Base-by-base conservation (phyloP, 2,888 invertebrate genomes). In the Melieria crassipennis region DNA sequence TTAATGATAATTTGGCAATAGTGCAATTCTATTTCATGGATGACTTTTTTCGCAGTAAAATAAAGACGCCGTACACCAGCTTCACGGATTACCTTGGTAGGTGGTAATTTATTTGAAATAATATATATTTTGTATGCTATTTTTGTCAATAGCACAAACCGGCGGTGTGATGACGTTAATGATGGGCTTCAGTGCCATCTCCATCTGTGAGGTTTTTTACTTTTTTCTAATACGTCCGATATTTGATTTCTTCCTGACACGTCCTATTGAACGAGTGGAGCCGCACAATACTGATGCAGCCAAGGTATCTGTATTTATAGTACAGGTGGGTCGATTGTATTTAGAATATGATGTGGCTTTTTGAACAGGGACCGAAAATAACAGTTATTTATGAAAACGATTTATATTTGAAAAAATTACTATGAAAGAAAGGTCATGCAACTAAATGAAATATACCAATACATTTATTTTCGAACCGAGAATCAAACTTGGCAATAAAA, bases 101-200 rank as follows among this genome's bases (percentile, higher is more conserved):
- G 92, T 90, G 3, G 30, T 3, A 30, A 30, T 30, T 30, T 30
- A 30, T 3, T 30, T 30, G 1, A 30, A 30, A 30, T 2, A 30
- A 30, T 30, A 2, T 2, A 30, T 16, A 30, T 30, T 30, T 30
- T 30, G 30, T 30, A 30, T 30, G 3, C 30, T 30, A 3, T 30
- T 57, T 30, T 52, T 30, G 30, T 30, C 30, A 30, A 7, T 85
- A 94, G 94, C 94, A 0, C 92, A 92, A 81, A 92, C 93, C 3
- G 94, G 94, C 43, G 94, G 94, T 4, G 88, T 94, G 5, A 88
- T 94, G 43, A 93, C 94, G 0, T 88, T 94, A 0, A 94, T 93
- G 85, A 89, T 94, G 89, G 94, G 94, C 0, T 94, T 94, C 85
- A 94, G 94, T 81, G 90, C 94, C 77, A 89, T 94, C 80, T 94